phyloP scores from a whole-genome alignment of 2,113 vertebrate species.

The Chaenocephalus aceratus region DNA sequence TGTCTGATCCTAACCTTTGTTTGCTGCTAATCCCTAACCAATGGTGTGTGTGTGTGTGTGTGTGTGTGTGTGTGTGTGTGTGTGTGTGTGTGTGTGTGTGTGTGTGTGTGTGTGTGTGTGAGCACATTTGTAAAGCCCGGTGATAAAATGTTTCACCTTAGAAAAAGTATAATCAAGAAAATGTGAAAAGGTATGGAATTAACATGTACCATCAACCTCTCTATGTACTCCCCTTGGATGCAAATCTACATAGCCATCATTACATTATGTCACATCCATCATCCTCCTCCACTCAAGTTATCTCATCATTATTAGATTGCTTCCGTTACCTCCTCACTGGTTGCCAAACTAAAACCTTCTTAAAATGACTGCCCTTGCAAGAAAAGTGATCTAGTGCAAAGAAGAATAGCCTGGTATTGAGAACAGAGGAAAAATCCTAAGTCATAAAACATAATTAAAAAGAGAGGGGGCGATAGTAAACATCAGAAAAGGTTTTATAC shows the following conservation, averaged over 20 bases:
- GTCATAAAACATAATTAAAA: slow-evolving; percentile 27
- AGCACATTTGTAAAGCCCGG: slow-evolving; percentile 25
- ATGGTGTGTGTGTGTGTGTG: slow-evolving; percentile 16
- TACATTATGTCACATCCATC: slow-evolving; percentile 78
- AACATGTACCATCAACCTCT: slow-evolving; percentile 63
- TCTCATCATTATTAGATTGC: slow-evolving; percentile 78
- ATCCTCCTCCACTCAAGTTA: slow-evolving; percentile 79
- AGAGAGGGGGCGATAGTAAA: background rate
- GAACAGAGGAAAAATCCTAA: background rate
- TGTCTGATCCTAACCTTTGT: slow-evolving; percentile 36
- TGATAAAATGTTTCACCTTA: slow-evolving; percentile 57
- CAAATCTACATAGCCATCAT: slow-evolving; percentile 72
- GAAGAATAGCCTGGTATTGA: background rate
- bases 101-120: slow-evolving; percentile 20
- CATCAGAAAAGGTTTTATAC: slow-evolving; percentile 12
- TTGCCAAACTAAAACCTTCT: slow-evolving; percentile 65
- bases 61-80: slow-evolving; percentile 16
- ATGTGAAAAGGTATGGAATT: slow-evolving; percentile 44
- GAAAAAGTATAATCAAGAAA: slow-evolving; percentile 49
- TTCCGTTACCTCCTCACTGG: slow-evolving; percentile 74
- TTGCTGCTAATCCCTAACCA: slow-evolving; percentile 38
- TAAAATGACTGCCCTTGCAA: slow-evolving; percentile 57
- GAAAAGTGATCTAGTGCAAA: slow-evolving; percentile 18
- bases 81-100: slow-evolving; percentile 16
- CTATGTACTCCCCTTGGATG: slow-evolving; percentile 66